Evolutionary conservation across 1,140 invertebrate genomes (phyloP).

Genomic region (Aphelenchoides avenae): DNA sequence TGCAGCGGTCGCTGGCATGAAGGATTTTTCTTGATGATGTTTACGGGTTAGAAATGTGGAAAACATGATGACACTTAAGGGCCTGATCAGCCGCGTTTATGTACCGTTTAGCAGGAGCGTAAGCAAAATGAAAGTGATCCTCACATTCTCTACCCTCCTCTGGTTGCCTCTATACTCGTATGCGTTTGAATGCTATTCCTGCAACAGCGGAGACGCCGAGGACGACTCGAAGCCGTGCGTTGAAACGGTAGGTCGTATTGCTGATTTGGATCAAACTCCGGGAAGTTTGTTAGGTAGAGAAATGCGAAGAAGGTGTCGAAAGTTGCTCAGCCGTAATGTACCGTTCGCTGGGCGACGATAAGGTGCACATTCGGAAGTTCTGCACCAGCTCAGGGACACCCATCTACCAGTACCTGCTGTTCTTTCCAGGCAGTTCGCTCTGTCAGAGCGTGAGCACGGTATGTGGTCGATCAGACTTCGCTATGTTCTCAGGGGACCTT

Average conservation of each 20-base stretch:
- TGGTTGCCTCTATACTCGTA: too few species aligned
- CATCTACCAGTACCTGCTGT: slow-evolving; percentile 44
- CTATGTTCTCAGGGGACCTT: not conserved
- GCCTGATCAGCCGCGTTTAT: too few species aligned
- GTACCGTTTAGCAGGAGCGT: too few species aligned
- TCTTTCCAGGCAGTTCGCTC: slow-evolving; percentile 38
- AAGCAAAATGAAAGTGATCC: too few species aligned
- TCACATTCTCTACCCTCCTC: too few species aligned
- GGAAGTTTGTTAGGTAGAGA: slow-evolving; percentile 23
- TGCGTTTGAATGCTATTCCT: slow-evolving; percentile 46
- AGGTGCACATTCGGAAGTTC: slow-evolving; percentile 42
- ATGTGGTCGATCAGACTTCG: slow-evolving; percentile 1
- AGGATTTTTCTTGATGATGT: too few species aligned
- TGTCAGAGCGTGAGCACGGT: slow-evolving; percentile 48
- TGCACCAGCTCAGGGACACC: slow-evolving; percentile 43
- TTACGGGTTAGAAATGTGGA: too few species aligned
- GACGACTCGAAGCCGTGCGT: slow-evolving; percentile 38
- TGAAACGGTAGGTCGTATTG: slow-evolving; percentile 24
- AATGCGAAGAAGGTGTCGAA: slow-evolving; percentile 25
- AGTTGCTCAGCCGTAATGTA: slow-evolving; percentile 27
- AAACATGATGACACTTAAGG: too few species aligned
- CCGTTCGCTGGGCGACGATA: slow-evolving; percentile 13
- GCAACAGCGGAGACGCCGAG: slow-evolving; percentile 26
- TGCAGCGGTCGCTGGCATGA: too few species aligned
- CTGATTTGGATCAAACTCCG: not conserved